A percentile compares a stretch with the other conserved stretches of the same genome.
Conservation (phyloP, 2,113 vertebrate species). For the Coreoperca whiteheadi region DNA sequence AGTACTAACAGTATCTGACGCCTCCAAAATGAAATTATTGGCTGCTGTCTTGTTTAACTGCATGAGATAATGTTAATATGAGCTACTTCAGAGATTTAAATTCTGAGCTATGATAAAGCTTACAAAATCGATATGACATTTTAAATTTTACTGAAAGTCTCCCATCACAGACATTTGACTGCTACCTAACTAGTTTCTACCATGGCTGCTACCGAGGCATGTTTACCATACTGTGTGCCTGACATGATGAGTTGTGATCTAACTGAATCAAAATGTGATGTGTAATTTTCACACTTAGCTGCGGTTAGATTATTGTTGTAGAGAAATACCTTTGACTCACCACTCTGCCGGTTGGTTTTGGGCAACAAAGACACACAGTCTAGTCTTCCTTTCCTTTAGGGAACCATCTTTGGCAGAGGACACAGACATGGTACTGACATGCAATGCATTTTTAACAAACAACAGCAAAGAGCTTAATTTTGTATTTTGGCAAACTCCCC, state of each 20-base stretch:
- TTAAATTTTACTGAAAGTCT: neutral
- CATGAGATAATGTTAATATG: neutral
- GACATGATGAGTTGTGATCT: slow-evolving; percentile 35
- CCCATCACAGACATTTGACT: neutral
- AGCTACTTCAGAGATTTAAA: neutral
- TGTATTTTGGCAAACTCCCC: slow-evolving; percentile 28
- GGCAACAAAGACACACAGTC: slow-evolving; percentile 18
- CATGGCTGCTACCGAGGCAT: neutral
- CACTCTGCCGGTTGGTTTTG: slow-evolving; percentile 7
- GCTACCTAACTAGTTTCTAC: neutral
- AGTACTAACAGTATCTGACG: neutral
- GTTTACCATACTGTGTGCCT: slow-evolving; percentile 34
- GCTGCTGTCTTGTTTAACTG: neutral
- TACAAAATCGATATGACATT: neutral
- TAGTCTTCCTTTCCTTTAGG: slow-evolving; percentile 34
- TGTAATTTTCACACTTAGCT: slow-evolving; percentile 42
- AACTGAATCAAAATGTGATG: slow-evolving; percentile 38
- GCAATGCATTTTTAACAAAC: slow-evolving; percentile 9
- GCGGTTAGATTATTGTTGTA: slow-evolving; percentile 48
- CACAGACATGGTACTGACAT: neutral
- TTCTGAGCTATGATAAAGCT: too few relatives aligned
- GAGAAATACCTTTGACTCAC: slow-evolving; percentile 51
- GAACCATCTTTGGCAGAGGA: slow-evolving; percentile 4
- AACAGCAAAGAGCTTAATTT: slow-evolving; percentile 2
- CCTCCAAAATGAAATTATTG: neutral